Percentiles rank a stretch among this genome's conserved stretches.
These are phyloP conservation scores for Halcyon badia DNA, from an alignment of 2,797 vertebrate species.

Conservation along the genomic window DNA sequence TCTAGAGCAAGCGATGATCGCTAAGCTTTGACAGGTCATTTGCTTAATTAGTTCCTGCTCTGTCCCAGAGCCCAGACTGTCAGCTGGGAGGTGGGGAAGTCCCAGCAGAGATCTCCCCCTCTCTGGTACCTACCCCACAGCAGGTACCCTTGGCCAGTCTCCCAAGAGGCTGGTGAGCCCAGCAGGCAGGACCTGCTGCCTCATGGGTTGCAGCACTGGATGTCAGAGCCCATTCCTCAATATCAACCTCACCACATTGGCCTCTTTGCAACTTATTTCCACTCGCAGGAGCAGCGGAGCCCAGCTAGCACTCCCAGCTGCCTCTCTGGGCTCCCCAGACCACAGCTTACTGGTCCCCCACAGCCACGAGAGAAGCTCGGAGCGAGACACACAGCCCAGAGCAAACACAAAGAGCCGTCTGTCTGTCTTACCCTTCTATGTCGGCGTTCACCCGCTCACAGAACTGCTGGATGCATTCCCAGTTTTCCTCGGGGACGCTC, in stretches of 20 bases:
- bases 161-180: background rate
- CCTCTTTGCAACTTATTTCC: background rate
- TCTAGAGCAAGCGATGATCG: background rate
- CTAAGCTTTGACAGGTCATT: background rate
- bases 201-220: fast-evolving
- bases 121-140: background rate
- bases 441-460: constrained; percentile 86
- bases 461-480: constrained; percentile 90
- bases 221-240: background rate
- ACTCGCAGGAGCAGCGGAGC: background rate
- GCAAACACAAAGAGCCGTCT: background rate
- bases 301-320: fast-evolving
- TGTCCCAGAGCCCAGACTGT: background rate
- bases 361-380: background rate
- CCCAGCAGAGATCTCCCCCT: background rate
- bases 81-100: background rate
- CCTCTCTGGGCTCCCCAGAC: background rate
- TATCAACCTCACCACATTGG: fast-evolving
- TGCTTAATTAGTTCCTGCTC: background rate
- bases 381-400: background rate
- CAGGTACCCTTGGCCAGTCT: background rate
- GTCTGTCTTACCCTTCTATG: constrained; percentile 81
- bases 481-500: constrained; percentile 81
- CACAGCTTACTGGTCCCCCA: fast-evolving
- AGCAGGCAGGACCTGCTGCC: background rate